phyloP scores from a whole-genome alignment of 2,113 vertebrate genomes.

The Mus spicilegus region DNA sequence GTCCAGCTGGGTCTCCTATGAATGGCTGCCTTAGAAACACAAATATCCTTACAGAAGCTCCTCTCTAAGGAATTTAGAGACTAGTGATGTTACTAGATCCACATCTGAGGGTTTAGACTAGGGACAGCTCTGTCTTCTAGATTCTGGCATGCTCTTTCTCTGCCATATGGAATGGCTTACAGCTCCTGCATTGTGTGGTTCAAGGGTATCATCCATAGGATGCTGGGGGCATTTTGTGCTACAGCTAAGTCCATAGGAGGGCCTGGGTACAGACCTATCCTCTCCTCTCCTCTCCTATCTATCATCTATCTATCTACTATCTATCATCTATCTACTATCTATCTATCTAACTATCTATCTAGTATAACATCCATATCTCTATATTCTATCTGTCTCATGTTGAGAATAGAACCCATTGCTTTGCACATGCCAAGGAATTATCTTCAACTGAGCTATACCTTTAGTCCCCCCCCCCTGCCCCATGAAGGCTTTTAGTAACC shows the following conservation, averaged over 20 bases:
- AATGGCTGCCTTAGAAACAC: slow-evolving; percentile 37
- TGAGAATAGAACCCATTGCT: neutral
- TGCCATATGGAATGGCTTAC: neutral
- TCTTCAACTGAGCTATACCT: neutral
- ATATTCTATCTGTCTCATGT: neutral
- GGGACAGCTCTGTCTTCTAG: neutral
- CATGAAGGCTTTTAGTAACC: neutral
- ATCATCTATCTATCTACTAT: neutral
- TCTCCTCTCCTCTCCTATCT: neutral
- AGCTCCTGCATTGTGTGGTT: neutral
- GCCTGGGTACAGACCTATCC: neutral
- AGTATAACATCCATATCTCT: no score
- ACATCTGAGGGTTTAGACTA: neutral
- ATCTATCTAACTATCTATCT: neutral
- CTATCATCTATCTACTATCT: neutral
- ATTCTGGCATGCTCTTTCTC: slow-evolving; percentile 14
- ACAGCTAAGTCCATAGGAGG: slow-evolving; percentile 9
- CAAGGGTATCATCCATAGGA: neutral
- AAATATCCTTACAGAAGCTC: neutral
- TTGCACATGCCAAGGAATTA: neutral
- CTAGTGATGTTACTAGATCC: neutral
- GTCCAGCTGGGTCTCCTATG: neutral
- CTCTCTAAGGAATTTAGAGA: slow-evolving; percentile 43
- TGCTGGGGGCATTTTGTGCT: neutral
- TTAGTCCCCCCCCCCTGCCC: neutral